Percentiles rank a stretch among this genome's conserved stretches.
Conservation (phyloP, 2,797 vertebrate species). For the Cossypha polioptera region DNA sequence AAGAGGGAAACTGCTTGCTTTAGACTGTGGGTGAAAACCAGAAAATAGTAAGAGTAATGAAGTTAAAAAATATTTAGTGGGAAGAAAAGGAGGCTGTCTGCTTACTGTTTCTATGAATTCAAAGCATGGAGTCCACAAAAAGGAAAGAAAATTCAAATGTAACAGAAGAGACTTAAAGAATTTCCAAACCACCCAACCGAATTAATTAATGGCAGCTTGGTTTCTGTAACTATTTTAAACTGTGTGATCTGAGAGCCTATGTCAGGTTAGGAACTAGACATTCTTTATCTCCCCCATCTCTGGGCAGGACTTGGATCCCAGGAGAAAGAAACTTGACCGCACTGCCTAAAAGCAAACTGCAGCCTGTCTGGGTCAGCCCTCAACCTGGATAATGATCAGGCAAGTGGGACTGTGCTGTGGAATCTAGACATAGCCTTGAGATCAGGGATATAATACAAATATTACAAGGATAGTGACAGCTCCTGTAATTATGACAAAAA, state of each 20-base stretch:
- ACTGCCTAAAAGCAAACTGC: background rate
- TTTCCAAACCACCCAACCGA: background rate
- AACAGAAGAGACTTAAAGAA: background rate
- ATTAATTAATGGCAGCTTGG: background rate
- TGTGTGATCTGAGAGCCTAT: background rate
- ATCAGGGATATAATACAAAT: slow-evolving; percentile 11
- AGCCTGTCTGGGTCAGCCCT: slow-evolving; percentile 23
- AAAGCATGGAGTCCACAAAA: background rate
- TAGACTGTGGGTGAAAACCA: background rate
- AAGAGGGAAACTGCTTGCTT: background rate
- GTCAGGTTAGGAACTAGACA: background rate
- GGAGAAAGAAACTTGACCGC: background rate
- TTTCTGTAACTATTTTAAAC: background rate
- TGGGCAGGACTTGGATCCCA: background rate
- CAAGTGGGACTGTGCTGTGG: background rate
- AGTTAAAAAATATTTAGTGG: background rate
- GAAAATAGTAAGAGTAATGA: background rate
- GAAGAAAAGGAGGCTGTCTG: background rate
- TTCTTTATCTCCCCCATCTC: background rate
- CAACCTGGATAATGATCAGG: slow-evolving; percentile 37
- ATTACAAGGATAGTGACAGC: slow-evolving; percentile 27
- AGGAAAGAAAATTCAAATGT: background rate
- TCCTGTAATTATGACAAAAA: slow-evolving; percentile 3
- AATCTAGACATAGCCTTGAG: slow-evolving; percentile 22
- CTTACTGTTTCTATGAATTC: background rate